Base-by-base conservation (phyloP, 1,140 invertebrate genomes). In the Holcopasites calliopsidis region DNA sequence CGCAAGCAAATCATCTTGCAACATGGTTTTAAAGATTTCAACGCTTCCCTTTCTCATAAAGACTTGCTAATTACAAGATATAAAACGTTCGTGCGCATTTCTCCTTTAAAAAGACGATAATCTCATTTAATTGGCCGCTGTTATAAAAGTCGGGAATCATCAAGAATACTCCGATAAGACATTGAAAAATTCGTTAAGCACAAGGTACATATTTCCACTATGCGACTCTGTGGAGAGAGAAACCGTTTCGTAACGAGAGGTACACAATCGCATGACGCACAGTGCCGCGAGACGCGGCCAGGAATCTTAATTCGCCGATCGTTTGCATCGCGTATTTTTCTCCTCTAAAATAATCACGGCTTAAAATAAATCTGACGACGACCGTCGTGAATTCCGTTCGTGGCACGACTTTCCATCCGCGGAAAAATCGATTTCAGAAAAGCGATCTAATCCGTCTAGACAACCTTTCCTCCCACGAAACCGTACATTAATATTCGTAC, bases 401-500 rank as follows among this genome's bases (percentile, higher is more conserved):
- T 8, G 10, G n/a, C n/a, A 26, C 38, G 42, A 23, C 1, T 26
- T 61, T 35, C n/a, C 38, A 26, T 23, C 31, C 1, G 18, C 3
- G 7, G n/a, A 23, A 21, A 58, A 71, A 71, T 71, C 57, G 35
- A 71, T 71, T 31, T 23, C 3, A 6, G 0, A 54, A 65, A 73
- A 73, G 54, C 65, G n/a, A n/a, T 33, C 47, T 42, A 54, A 40
- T 47, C 49, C 5, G 70, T 64, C 58, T 73, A 64, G 70, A 70
- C 69, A 35, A 71, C 44, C 69, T 40, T 31, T 47, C 40, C 35
- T 44, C 58, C 50, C 54, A 38, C 61, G 23, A 26, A n/a, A n/a
- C 21, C 38, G 31, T 16, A 40, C 47, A 76, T 81, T 76, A 81
- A 81, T 81, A 81, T 81, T 80, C 79, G 73, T 80, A 79, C 70